Evolutionary conservation across 2,797 vertebrate genomes (phyloP).

Genomic region (Ispidina picta): DNA sequence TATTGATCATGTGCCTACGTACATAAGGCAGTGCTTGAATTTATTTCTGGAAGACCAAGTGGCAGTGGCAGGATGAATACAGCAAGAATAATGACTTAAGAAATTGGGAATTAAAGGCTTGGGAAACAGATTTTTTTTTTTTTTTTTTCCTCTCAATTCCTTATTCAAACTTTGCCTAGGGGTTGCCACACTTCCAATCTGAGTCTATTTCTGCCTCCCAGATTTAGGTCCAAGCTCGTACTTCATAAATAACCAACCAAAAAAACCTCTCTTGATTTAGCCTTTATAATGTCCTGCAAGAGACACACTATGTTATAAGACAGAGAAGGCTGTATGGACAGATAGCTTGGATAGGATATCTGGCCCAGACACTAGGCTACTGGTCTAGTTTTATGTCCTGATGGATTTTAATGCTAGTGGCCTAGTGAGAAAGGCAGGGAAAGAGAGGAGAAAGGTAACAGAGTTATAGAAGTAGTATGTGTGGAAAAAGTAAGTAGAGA

Average conservation of each 20-base stretch:
- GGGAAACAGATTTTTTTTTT: neutral
- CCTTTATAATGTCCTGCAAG: neutral
- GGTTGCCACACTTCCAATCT: neutral
- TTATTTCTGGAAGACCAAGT: neutral
- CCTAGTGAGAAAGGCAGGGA: neutral
- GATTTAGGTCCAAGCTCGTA: neutral
- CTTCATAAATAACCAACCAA: neutral
- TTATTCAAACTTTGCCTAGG: neutral
- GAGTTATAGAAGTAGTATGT: accelerated
- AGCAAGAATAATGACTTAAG: neutral
- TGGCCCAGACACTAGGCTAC: neutral
- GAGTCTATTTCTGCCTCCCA: neutral
- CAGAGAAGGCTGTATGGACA: neutral
- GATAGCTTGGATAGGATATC: neutral
- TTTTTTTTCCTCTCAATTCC: neutral
- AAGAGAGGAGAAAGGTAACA: neutral
- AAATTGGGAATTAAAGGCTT: neutral
- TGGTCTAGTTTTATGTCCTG: neutral
- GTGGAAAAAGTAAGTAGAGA: neutral
- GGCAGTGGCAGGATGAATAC: neutral
- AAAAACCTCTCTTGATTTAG: neutral
- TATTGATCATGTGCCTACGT: neutral
- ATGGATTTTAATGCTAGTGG: neutral
- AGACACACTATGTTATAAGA: accelerated
- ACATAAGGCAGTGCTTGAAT: neutral